phyloP scores from a whole-genome alignment of 2,113 vertebrate species.

The Urocitellus parryii region DNA sequence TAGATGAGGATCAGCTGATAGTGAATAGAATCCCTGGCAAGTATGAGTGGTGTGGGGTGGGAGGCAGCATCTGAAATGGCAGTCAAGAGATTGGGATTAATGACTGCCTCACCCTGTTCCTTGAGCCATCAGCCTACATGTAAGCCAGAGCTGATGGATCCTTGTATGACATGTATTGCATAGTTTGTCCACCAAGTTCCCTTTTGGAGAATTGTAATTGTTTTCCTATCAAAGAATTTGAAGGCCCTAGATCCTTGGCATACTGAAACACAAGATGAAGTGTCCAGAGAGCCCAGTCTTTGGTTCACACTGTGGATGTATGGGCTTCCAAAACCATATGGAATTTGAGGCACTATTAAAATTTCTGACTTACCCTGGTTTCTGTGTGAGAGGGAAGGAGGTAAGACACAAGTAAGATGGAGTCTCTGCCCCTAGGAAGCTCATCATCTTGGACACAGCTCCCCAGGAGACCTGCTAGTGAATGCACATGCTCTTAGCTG shows the following conservation, averaged over 20 bases:
- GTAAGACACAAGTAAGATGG: not conserved
- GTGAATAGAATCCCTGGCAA: not conserved
- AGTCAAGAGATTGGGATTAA: not conserved
- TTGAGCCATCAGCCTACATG: not conserved
- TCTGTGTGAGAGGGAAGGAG: not conserved
- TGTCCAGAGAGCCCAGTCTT: not conserved
- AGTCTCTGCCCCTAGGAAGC: not conserved
- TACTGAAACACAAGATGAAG: slow-evolving; percentile 34
- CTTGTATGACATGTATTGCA: not conserved
- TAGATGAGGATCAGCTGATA: not conserved
- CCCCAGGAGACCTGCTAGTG: not conserved
- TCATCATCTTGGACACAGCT: not conserved
- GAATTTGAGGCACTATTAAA: not conserved
- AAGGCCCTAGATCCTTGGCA: not conserved
- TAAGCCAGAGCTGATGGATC: not conserved
- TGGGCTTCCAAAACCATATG: not conserved
- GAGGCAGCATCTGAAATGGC: not conserved
- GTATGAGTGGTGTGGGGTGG: not conserved
- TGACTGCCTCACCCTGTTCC: not conserved
- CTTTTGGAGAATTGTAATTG: not conserved
- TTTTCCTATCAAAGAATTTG: not conserved
- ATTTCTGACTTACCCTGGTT: not conserved
- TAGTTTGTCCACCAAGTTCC: not conserved
- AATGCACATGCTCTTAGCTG: not conserved
- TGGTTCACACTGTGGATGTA: slow-evolving; percentile 15